Evolutionary conservation across 2,888 invertebrate genomes (phyloP).

Genomic region (Tiliacea aurago): DNA sequence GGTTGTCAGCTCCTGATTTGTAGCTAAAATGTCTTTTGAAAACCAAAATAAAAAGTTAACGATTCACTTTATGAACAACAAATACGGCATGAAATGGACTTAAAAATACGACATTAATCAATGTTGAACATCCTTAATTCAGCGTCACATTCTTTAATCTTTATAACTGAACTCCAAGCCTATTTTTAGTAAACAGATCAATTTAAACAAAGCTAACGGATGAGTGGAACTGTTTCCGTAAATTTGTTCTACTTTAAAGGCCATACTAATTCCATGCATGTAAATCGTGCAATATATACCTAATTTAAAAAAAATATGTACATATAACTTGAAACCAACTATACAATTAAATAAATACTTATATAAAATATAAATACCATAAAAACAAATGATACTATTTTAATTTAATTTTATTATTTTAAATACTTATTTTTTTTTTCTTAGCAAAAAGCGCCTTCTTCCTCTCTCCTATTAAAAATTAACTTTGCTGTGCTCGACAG

Average conservation of each 20-base stretch:
- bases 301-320: too few relatives aligned
- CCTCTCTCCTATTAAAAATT: too few relatives aligned
- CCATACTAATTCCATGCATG: not conserved
- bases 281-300: too few relatives aligned
- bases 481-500: too few relatives aligned
- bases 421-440: too few relatives aligned
- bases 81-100: slow-evolving; percentile 6
- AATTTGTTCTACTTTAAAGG: not conserved
- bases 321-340: too few relatives aligned
- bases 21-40: slow-evolving; percentile 10
- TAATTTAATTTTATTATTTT: too few relatives aligned
- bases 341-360: too few relatives aligned
- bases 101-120: slow-evolving; percentile 22
- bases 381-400: too few relatives aligned
- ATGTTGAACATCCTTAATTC: slow-evolving; percentile 37
- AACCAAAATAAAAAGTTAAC: not conserved
- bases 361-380: too few relatives aligned
- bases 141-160: slow-evolving; percentile 34
- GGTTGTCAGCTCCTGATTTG: slow-evolving; percentile 21
- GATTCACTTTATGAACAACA: not conserved
- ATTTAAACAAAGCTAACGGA: slow-evolving; percentile 36
- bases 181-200: slow-evolving; percentile 47
- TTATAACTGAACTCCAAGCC: not conserved
- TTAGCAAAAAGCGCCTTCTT: too few relatives aligned
- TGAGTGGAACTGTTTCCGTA: slow-evolving; percentile 4